These are phyloP conservation scores for Myzus persicae DNA, from an alignment of 1,140 invertebrate species.

Conservation along the genomic window DNA sequence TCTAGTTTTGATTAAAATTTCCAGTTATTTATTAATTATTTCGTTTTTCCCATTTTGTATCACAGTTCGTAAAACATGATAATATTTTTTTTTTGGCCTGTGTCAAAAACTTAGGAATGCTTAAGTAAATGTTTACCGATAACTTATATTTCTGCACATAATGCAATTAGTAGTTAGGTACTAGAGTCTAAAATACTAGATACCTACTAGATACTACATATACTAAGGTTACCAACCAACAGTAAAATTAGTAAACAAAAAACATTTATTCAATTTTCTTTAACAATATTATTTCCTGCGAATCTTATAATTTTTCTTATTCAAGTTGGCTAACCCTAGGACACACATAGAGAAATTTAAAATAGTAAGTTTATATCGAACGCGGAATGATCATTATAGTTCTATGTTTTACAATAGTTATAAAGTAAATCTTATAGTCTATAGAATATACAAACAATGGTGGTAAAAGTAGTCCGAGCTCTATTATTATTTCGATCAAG, in stretches of 20 bases:
- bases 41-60: no score
- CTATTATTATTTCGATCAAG: background rate
- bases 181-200: no score
- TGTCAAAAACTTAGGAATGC: no score
- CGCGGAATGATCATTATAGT: background rate
- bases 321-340: background rate
- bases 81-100: no score
- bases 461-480: background rate
- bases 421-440: background rate
- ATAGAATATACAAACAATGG: slow-evolving; percentile 9
- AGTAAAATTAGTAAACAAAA: background rate
- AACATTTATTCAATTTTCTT: background rate
- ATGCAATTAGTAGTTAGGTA: background rate
- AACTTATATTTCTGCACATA: no score
- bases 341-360: background rate
- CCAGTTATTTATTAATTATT: no score
- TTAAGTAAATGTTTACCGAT: no score
- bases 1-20: no score
- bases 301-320: background rate
- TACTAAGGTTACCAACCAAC: background rate
- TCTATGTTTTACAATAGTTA: background rate
- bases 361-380: background rate
- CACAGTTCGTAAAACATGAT: no score
- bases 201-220: background rate
- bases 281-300: background rate